These are phyloP conservation scores for Cyrtorhinus lividipennis DNA, from an alignment of 1,140 invertebrate species.

Conservation along the genomic window DNA sequence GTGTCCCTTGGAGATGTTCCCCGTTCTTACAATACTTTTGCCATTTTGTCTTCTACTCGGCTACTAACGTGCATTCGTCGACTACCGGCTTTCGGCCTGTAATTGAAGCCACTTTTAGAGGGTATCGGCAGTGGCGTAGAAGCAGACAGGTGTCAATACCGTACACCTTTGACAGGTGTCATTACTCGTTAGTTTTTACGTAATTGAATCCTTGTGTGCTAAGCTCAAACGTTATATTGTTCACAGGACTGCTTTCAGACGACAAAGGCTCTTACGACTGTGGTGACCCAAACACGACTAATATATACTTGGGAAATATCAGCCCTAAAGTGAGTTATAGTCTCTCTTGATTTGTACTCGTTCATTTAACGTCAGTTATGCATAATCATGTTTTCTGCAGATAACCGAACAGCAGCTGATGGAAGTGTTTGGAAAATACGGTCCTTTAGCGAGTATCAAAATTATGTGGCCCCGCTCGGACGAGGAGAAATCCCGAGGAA, in stretches of 20 bases:
- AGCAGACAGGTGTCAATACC: too few species aligned
- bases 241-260: constrained; percentile 21
- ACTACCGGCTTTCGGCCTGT: too few species aligned
- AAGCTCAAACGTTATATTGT: constrained; percentile 7
- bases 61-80: too few species aligned
- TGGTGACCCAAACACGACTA: constrained; percentile 93
- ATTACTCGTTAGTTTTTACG: too few species aligned
- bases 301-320: constrained; percentile 93
- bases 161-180: too few species aligned
- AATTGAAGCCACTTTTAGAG: too few species aligned
- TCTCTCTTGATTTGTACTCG: not conserved
- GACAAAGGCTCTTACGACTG: constrained; percentile 70
- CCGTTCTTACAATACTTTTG: too few species aligned
- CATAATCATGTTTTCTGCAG: constrained; percentile 33
- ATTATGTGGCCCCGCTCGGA: constrained; percentile 99
- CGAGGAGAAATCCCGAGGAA: constrained; percentile 83
- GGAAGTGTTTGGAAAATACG: constrained; percentile 95
- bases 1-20: too few species aligned
- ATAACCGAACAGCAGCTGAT: constrained; percentile 93
- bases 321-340: constrained; percentile 67
- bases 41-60: too few species aligned
- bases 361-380: not conserved
- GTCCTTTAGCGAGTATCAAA: constrained; percentile 95
- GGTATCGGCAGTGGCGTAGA: too few species aligned
- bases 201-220: not conserved